phyloP scores from a whole-genome alignment of 2,113 vertebrate species.

The Amphilophus citrinellus region DNA sequence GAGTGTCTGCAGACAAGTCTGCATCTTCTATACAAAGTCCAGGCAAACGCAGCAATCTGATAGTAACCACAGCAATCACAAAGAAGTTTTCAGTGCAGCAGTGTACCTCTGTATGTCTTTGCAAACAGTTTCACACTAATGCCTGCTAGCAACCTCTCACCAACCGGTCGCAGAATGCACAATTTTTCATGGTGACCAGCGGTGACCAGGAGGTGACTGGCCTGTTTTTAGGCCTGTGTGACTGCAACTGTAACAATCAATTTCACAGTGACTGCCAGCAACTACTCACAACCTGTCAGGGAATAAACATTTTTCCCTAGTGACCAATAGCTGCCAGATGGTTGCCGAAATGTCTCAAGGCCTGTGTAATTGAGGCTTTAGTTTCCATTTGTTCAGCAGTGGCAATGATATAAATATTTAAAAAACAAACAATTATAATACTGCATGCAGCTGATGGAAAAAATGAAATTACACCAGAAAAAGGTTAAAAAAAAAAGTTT shows the following conservation, averaged over 20 bases:
- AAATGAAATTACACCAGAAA: not conserved
- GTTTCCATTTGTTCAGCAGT: not conserved
- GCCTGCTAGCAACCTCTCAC: not conserved
- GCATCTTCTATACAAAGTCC: too few species aligned
- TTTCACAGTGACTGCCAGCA: too few species aligned
- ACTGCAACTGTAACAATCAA: not conserved
- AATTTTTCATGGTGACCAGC: not conserved
- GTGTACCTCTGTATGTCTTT: not conserved
- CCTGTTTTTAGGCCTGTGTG: not conserved
- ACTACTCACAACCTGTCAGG: not conserved
- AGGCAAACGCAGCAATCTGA: not conserved
- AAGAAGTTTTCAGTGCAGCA: not conserved
- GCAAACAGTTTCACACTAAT: not conserved
- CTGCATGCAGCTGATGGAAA: not conserved
- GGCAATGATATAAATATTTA: not conserved
- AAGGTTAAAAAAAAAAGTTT: not conserved
- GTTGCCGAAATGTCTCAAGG: not conserved
- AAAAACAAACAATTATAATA: not conserved
- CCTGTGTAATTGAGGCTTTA: not conserved
- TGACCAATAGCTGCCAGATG: not conserved
- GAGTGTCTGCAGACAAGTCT: too few species aligned
- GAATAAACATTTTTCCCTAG: not conserved
- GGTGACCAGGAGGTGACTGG: not conserved
- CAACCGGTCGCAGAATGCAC: not conserved
- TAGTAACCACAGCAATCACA: not conserved